These are phyloP conservation scores for Alligator mississippiensis DNA, from an alignment of 2,113 vertebrate genomes.

Conservation along the genomic window DNA sequence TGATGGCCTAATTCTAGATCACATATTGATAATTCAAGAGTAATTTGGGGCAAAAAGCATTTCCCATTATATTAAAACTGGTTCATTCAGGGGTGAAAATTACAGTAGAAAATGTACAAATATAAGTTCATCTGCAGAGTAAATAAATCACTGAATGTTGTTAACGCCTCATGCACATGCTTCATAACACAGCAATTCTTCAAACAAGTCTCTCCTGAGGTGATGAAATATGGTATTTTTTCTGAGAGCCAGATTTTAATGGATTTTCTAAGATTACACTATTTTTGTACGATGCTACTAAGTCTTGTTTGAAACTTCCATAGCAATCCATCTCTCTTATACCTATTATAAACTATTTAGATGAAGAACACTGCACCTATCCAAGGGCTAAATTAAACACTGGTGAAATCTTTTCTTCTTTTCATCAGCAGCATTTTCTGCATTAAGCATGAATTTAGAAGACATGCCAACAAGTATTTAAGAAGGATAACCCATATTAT, in stretches of 20 bases:
- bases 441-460: background rate
- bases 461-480: background rate
- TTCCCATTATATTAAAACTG: background rate
- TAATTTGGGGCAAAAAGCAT: background rate
- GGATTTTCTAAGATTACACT: background rate
- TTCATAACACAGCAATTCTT: background rate
- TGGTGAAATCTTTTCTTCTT: background rate
- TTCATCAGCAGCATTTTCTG: background rate
- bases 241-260: background rate
- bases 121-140: background rate
- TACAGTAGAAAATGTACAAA: background rate
- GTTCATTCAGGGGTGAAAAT: background rate
- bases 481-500: conserved; percentile 28
- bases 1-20: background rate
- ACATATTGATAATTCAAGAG: background rate
- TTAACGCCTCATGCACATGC: background rate
- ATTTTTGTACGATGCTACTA: background rate
- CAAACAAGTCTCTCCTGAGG: background rate
- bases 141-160: background rate
- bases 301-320: conserved; percentile 5
- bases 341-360: background rate
- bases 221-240: background rate
- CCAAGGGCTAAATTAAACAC: background rate
- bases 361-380: background rate
- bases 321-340: background rate